These are phyloP conservation scores for Callyntrura sp. DNA, from an alignment of 2,888 invertebrate species.

Conservation along the genomic window DNA sequence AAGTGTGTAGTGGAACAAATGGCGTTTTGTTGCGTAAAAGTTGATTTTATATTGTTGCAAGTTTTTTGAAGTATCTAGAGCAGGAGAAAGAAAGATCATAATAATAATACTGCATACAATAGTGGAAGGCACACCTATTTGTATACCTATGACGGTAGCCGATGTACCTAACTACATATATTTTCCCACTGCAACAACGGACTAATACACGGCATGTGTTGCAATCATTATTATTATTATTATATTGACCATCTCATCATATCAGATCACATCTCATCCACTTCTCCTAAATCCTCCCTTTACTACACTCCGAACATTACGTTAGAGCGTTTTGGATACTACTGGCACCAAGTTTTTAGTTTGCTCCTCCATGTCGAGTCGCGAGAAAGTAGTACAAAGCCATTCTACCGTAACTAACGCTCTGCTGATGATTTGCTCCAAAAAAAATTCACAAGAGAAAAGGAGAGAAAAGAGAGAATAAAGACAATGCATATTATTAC, in stretches of 20 bases:
- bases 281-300: slow-evolving; percentile 54
- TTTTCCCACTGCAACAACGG: neutral
- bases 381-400: slow-evolving; percentile 60
- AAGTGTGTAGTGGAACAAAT: slow-evolving; percentile 71
- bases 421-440: slow-evolving; percentile 68
- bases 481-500: slow-evolving; percentile 66
- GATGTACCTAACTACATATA: neutral
- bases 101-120: neutral
- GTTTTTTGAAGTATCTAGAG: slow-evolving; percentile 40
- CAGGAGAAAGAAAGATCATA: neutral
- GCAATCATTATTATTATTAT: slow-evolving; percentile 72
- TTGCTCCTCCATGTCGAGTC: neutral
- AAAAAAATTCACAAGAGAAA: slow-evolving; percentile 22
- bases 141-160: too few species aligned
- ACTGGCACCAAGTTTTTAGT: neutral
- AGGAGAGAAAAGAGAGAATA: neutral
- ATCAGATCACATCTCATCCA: slow-evolving; percentile 57
- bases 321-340: slow-evolving; percentile 5
- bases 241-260: slow-evolving; percentile 71
- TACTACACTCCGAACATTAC: neutral
- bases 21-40: slow-evolving; percentile 54
- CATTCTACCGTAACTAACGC: slow-evolving; percentile 63
- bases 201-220: slow-evolving; percentile 56
- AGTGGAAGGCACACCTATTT: neutral
- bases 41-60: slow-evolving; percentile 47